A percentile compares a stretch with the other conserved stretches of the same genome.
phyloP scores from a whole-genome alignment of 53 echinoderm and acorn worm genomes.

The Paelopatides confundens region DNA sequence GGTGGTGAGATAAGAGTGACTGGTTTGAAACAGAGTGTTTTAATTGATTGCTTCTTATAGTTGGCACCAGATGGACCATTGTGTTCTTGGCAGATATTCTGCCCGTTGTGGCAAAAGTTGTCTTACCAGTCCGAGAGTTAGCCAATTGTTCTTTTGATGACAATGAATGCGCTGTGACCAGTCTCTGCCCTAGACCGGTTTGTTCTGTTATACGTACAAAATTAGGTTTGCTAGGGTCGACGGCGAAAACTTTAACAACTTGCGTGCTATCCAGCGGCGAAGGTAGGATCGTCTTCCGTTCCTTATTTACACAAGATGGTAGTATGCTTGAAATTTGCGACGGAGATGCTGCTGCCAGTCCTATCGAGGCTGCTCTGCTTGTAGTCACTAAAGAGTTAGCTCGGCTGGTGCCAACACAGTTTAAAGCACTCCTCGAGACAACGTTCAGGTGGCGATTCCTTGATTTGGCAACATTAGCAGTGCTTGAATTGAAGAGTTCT shows the following conservation, averaged over 20 bases:
- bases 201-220: conserved; percentile 42
- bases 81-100: not conserved
- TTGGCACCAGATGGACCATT: conserved; percentile 2
- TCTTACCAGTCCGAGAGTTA: not conserved
- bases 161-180: not conserved
- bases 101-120: not conserved
- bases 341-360: not conserved
- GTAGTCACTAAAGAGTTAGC: not conserved
- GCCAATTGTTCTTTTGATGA: not conserved
- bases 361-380: not conserved
- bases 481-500: not conserved
- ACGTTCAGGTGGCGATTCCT: not conserved
- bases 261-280: not conserved
- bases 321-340: not conserved
- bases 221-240: conserved; percentile 26
- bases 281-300: not conserved
- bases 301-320: not conserved
- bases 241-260: conserved; percentile 43
- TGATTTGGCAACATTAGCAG: not conserved
- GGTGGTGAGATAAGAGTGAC: not conserved
- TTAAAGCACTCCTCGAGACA: not conserved
- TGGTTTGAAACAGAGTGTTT: not conserved
- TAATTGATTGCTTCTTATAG: not conserved
- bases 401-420: not conserved
- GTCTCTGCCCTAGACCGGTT: not conserved